Base-by-base conservation (phyloP, 2,888 invertebrate genomes). In the Epinotia ramella region DNA sequence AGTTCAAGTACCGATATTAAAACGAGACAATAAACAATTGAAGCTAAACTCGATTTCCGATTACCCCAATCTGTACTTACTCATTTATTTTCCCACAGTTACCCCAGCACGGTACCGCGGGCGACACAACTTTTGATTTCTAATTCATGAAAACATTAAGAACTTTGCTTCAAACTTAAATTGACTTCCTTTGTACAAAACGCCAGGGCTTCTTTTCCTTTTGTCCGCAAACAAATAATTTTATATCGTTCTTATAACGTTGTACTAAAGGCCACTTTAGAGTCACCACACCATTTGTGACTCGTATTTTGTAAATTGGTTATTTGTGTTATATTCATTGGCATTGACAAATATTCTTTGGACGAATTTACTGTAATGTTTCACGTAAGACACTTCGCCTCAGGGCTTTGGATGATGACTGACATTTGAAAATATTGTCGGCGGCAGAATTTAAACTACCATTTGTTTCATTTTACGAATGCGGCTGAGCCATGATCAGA, bases 111-210 rank as follows among this genome's bases (percentile, higher is more conserved):
- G 28, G 59, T 60, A 60, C 60, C 69, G 69, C 69, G 46, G 46
- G 60, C 69, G 69, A 69, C 69, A 28, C 44, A 69, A 69, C 69
- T 69, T 84, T 80, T 80, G 82, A 84, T 84, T 84, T 82, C 85
- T 86, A 86, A 87, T 88, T 88, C 88, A 84, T 84, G 87, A 86
- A 87, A 86, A 86, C 87, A 87, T 88, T 86, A 87, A 81, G 85
- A 87, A 88, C 81, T 87, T 84, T 81, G 81, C 81, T 77, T 81
- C 73, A 85, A 86, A 88, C 87, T 88, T 87, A 84, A 89, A 89
- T 89, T 87, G 87, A 87, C 87, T 88, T 89, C 85, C 81, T 86
- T 85, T 89, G 87, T 88, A 87, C 82, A 79, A 77, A 68, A 65
- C 44, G 72, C 80, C 81, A 83, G 82, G 78, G 78, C 83, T 80